phyloP scores from a whole-genome alignment of 2,113 vertebrate species.

The Pluvialis apricaria region DNA sequence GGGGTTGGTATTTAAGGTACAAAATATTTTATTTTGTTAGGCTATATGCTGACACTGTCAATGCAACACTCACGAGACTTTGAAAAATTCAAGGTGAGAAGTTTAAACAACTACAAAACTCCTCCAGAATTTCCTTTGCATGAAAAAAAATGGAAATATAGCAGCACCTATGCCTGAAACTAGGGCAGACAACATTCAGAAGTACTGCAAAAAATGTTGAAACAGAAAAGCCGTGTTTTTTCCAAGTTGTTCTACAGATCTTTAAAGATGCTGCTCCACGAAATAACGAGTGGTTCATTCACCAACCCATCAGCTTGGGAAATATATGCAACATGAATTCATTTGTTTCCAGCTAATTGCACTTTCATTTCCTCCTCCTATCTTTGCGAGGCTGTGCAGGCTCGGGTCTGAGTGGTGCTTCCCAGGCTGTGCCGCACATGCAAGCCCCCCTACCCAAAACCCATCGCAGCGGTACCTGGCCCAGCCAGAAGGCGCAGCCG shows the following conservation, averaged over 20 bases:
- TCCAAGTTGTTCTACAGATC: constrained; percentile 51
- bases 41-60: not conserved
- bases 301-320: constrained; percentile 44
- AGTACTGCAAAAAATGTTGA: not conserved
- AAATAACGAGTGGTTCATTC: constrained; percentile 27
- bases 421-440: not conserved
- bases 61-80: rapidly evolving
- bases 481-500: not conserved
- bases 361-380: constrained; percentile 51
- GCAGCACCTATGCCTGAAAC: not conserved
- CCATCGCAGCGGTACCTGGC: not conserved
- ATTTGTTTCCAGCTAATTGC: constrained; percentile 60
- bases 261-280: constrained; percentile 29
- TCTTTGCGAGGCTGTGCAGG: not conserved
- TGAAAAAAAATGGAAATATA: not conserved
- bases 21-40: not conserved
- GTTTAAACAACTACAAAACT: not conserved
- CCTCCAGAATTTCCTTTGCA: not conserved
- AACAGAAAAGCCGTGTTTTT: constrained; percentile 7
- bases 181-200: not conserved
- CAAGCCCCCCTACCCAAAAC: not conserved
- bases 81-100: not conserved
- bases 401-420: not conserved
- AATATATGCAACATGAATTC: constrained; percentile 47
- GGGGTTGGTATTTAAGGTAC: not conserved